Percentiles rank a stretch among this genome's conserved stretches.
Conservation (phyloP, 2,888 invertebrate genomes). For the Megaustenia siamemsis region DNA sequence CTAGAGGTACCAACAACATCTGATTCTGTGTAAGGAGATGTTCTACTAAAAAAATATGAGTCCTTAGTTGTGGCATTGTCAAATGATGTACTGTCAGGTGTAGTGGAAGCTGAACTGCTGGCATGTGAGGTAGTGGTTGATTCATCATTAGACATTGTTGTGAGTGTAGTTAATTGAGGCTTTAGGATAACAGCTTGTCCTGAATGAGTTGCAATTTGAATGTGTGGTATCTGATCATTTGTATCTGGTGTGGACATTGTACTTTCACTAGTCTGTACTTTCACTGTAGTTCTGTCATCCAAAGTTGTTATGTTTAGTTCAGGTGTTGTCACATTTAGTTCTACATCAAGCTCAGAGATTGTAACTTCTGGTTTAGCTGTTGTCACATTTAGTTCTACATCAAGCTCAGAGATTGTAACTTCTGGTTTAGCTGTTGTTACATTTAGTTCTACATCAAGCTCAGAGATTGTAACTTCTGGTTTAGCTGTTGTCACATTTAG, state of each 20-base stretch:
- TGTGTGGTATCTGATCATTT: not conserved
- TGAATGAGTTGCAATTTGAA: constrained; percentile 21
- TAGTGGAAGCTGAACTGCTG: not conserved
- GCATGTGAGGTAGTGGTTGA: not conserved
- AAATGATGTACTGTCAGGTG: not conserved
- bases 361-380: not conserved
- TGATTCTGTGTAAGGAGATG: not conserved
- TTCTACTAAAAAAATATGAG: not conserved
- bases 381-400: no score
- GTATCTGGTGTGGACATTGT: not conserved
- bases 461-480: not conserved
- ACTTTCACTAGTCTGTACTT: not conserved
- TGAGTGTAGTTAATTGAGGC: not conserved
- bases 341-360: no score
- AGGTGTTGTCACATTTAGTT: no score
- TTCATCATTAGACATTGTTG: not conserved
- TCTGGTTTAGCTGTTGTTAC: not conserved
- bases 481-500: not conserved
- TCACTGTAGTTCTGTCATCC: not conserved
- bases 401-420: not conserved
- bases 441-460: no score
- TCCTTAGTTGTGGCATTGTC: not conserved
- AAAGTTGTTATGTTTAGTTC: not conserved
- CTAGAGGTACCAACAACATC: not conserved
- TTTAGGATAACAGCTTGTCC: constrained; percentile 4